Conservation (phyloP, 2,888 invertebrate genomes). For the Ophonus ardosiacus region DNA sequence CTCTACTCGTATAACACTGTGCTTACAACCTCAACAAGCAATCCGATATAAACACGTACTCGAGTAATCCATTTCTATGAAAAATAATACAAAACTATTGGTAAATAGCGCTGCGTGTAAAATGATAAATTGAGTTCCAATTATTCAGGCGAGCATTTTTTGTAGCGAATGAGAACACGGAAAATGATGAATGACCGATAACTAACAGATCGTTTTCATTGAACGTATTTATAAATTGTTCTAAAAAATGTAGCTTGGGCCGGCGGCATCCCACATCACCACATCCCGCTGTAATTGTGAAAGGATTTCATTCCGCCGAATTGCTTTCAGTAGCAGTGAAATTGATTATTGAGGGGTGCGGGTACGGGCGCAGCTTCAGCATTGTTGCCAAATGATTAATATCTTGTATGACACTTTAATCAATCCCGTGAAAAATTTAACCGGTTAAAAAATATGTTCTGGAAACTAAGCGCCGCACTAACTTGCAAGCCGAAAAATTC, state of each 20-base stretch:
- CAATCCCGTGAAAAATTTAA: slow-evolving; percentile 60
- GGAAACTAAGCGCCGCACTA: slow-evolving; percentile 8
- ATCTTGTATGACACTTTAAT: slow-evolving; percentile 63
- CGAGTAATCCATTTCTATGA: slow-evolving; percentile 1
- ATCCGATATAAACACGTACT: neutral
- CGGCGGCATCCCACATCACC: slow-evolving; percentile 11
- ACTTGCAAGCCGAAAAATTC: slow-evolving; percentile 22
- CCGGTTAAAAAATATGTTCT: slow-evolving; percentile 54
- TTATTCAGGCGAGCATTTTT: slow-evolving; percentile 49
- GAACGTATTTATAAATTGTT: slow-evolving; percentile 54
- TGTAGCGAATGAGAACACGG: slow-evolving; percentile 36
- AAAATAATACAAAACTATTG: slow-evolving; percentile 23
- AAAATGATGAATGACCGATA: slow-evolving; percentile 56
- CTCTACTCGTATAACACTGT: neutral
- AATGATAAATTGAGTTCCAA: slow-evolving; percentile 55
- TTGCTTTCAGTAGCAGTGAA: slow-evolving; percentile 57
- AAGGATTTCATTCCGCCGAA: slow-evolving; percentile 43
- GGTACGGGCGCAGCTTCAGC: slow-evolving; percentile 4
- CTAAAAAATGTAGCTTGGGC: slow-evolving; percentile 30
- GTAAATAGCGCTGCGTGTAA: slow-evolving; percentile 13
- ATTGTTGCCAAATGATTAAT: slow-evolving; percentile 62
- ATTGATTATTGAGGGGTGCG: slow-evolving; percentile 54
- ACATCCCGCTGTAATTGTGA: slow-evolving; percentile 50
- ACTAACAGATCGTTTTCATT: slow-evolving; percentile 48
- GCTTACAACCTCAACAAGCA: neutral